Base-by-base conservation (phyloP, 2,888 invertebrate genomes). In the Dicranocentrus wangi region DNA sequence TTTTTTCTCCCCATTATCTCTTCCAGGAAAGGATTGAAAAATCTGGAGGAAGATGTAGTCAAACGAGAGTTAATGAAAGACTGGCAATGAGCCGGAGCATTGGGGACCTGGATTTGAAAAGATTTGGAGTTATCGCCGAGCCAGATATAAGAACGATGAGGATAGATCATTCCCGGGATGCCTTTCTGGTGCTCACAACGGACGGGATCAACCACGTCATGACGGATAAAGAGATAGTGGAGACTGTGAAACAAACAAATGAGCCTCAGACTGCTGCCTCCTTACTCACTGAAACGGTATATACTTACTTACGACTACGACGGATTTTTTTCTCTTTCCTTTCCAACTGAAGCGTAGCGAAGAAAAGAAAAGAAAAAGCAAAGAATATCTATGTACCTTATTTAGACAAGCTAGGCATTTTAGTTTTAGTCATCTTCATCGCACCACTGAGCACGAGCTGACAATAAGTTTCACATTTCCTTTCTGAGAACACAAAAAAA, bases 61-160 rank as follows among this genome's bases (percentile, higher is more conserved):
- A 88, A 17, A 86, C 87, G 10, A 82, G 88, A 63, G 89, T 91
- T 1, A 90, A 90, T 85, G 90, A 90, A 0, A 87, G 90, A 19
- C 87, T 91, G 5, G 89, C 89, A 5, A 91, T 91, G 90, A 90
- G 90, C 1, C 86, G 90, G 21, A 90, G 90, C 87, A 88, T 91
- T 13, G 91, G 91, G 0, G 90, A 91, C 86, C 85, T 90, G 15
- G 90, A 90, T 61, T 87, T 91, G 66, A 90, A 90, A 85, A 87
- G 87, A 1, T 90, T 86, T 86, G 91, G 90, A 15, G 90, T 91
- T 0, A 89, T 88, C 28, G 89, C 90, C 7, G 87, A 88, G 27
- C 90, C 91, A 32, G 87, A 90, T 89, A 87, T 85, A 32, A 89
- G 32, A 21, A 63, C 53, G 1, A 0, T 84, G 27, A 77, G 84